Evolutionary conservation across 1,140 invertebrate genomes (phyloP).

Genomic region (Pentalonia nigronervosa): DNA sequence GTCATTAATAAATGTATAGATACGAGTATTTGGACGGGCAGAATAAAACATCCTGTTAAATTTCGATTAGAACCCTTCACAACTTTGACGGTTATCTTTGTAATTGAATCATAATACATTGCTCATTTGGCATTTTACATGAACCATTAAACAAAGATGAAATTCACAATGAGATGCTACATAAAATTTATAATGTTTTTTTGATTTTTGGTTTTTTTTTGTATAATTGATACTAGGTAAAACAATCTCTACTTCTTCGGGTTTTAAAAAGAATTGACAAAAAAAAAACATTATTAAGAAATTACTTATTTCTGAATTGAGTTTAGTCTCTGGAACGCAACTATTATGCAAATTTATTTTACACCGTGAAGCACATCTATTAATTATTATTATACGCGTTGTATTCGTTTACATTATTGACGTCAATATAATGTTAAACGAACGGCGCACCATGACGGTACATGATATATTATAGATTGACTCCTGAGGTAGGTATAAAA

Average conservation of each 20-base stretch:
- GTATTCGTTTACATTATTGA: neutral
- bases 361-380: neutral
- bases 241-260: too few relatives aligned
- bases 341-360: neutral
- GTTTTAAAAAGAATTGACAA: neutral
- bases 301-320: neutral
- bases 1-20: neutral
- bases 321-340: neutral
- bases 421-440: neutral
- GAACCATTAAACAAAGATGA: too few relatives aligned
- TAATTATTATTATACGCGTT: neutral
- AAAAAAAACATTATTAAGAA: neutral
- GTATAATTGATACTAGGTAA: neutral
- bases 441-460: neutral
- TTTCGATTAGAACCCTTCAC: neutral
- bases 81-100: neutral
- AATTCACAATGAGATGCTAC: neutral
- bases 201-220: neutral
- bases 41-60: neutral
- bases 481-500: neutral
- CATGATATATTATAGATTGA: neutral
- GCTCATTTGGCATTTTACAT: too few relatives aligned
- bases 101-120: too few relatives aligned
- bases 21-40: neutral
- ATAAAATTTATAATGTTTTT: neutral